These are phyloP conservation scores for Bombus confusus DNA, from an alignment of 1,140 invertebrate species.

Conservation along the genomic window DNA sequence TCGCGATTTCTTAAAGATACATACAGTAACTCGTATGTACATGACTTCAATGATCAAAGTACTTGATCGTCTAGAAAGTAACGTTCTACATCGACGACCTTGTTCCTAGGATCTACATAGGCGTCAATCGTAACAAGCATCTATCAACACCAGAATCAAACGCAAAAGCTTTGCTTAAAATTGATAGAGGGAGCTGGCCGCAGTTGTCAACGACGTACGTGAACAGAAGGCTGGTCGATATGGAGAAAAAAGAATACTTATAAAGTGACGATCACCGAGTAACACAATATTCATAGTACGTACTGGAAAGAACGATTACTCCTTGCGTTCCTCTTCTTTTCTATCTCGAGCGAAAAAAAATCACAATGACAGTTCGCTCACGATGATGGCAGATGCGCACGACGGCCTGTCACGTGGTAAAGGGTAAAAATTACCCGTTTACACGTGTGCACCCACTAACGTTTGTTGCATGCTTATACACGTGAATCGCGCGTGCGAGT, in stretches of 20 bases:
- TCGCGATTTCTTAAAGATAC: constrained; percentile 42
- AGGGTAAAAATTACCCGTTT: constrained; percentile 26
- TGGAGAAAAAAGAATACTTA: constrained; percentile 25
- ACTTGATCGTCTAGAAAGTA: constrained; percentile 62
- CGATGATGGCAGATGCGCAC: constrained; percentile 47
- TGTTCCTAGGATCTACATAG: constrained; percentile 65
- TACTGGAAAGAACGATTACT: constrained; percentile 23
- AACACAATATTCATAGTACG: constrained; percentile 29
- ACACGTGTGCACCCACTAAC: constrained; percentile 40
- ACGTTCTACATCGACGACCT: constrained; percentile 68
- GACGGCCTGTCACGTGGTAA: constrained; percentile 52
- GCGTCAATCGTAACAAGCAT: constrained; percentile 53
- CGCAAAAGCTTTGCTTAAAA: constrained; percentile 14
- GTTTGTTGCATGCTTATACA: constrained; percentile 17
- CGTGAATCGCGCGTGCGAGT: constrained; percentile 4
- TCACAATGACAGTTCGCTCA: constrained; percentile 45
- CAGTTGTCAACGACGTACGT: constrained; percentile 51
- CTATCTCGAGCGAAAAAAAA: background rate
- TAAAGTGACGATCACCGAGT: constrained; percentile 16
- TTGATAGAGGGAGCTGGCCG: constrained; percentile 44
- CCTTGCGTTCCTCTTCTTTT: constrained; percentile 14
- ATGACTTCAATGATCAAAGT: background rate
- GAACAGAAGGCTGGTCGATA: constrained; percentile 50
- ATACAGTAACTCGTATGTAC: background rate
- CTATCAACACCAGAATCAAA: constrained; percentile 49